A percentile compares a stretch with the other conserved stretches of the same genome.
These are phyloP conservation scores for Sabellastarte sp. DNA, from an alignment of 2,888 invertebrate genomes.

Conservation along the genomic window DNA sequence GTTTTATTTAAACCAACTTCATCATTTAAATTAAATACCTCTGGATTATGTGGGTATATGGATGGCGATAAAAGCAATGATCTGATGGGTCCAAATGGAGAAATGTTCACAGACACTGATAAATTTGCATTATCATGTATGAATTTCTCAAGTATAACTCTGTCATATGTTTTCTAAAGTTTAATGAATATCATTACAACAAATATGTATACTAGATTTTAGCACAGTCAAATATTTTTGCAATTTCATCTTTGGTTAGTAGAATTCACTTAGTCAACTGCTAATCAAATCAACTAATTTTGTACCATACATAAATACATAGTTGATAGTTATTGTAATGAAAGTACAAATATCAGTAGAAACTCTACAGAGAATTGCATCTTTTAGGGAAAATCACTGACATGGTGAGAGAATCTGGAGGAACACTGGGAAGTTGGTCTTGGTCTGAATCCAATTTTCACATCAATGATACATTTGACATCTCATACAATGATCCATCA, in stretches of 20 bases:
- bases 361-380: not conserved
- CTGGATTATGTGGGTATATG: conserved; percentile 12
- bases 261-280: no score
- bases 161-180: no score
- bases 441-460: conserved; percentile 11
- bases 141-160: no score
- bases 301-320: no score
- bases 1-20: not conserved
- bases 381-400: not conserved
- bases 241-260: no score
- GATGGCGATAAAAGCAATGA: conserved; percentile 11
- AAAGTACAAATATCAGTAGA: no score
- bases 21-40: not conserved
- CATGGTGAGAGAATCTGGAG: not conserved
- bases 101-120: not conserved
- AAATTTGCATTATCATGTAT: conserved; percentile 11
- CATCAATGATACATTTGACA: conserved; percentile 1
- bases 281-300: no score
- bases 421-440: conserved; percentile 4
- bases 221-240: no score
- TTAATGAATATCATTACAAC: no score
- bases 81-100: conserved; percentile 9
- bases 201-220: no score
- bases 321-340: no score
- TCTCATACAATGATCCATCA: conserved; percentile 6